Evolutionary conservation across 2,113 vertebrate species (phyloP).

Genomic region (Tachysurus vachellii): DNA sequence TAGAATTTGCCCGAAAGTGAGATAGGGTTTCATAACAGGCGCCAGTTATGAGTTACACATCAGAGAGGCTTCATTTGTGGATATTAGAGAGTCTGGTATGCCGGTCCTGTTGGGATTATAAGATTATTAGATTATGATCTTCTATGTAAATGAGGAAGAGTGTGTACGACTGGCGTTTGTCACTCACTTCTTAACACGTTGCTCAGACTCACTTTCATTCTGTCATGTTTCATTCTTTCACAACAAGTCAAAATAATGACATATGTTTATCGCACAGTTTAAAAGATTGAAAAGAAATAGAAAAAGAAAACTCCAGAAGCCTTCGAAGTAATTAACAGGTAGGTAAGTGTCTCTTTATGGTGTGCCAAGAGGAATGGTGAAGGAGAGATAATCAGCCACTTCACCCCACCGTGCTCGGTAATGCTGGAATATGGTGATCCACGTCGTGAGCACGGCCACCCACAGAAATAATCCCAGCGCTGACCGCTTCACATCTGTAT

Average conservation of each 20-base stretch:
- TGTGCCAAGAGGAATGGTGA: slow-evolving; percentile 85
- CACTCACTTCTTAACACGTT: slow-evolving; percentile 16
- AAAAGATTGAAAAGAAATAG: background rate
- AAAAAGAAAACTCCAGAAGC: background rate
- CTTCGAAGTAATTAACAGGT: background rate
- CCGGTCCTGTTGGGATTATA: background rate
- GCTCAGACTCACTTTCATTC: background rate
- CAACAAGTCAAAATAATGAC: slow-evolving; percentile 3
- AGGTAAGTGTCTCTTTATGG: slow-evolving; percentile 53
- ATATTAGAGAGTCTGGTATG: slow-evolving; percentile 47
- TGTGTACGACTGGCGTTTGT: slow-evolving; percentile 5
- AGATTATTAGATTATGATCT: slow-evolving; percentile 33
- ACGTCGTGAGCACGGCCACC: slow-evolving; percentile 83
- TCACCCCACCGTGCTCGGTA: slow-evolving; percentile 85
- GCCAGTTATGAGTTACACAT: slow-evolving; percentile 48
- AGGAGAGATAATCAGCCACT: slow-evolving; percentile 85
- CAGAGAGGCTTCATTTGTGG: slow-evolving; percentile 30
- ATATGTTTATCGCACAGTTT: slow-evolving; percentile 6
- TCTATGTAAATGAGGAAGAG: slow-evolving; percentile 29
- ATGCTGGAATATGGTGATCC: slow-evolving; percentile 88
- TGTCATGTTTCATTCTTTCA: background rate
- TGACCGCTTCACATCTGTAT: slow-evolving; percentile 85
- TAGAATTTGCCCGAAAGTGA: slow-evolving; percentile 49
- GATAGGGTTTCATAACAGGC: slow-evolving; percentile 72
- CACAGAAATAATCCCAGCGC: slow-evolving; percentile 83